Base-by-base conservation (phyloP, 2,113 vertebrate genomes). In the Camelus dromedarius region DNA sequence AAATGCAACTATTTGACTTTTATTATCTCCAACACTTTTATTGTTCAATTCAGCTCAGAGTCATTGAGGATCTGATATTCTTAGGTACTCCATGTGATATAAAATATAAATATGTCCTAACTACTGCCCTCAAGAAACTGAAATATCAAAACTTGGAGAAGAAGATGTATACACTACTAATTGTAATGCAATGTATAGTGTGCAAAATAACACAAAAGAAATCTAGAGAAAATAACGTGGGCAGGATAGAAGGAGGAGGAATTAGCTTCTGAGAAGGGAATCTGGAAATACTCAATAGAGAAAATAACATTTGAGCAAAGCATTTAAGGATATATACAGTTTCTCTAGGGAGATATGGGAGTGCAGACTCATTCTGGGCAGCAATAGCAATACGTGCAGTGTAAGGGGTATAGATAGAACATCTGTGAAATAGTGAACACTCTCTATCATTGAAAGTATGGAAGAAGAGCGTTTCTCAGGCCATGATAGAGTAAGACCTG, bases 1-100 rank as follows among this genome's bases (percentile, higher is more conserved):
- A 96, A 96, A 87, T 93, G n/a, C 38, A 92, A 64, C 28, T 81
- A 80, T 79, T 83, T 94, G 93, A 91, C 56, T 96, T 95, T 82
- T 97, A 93, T 58, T 62, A 80, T 85, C 48, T 83, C 46, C 19
- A 89, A 87, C 16, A 81, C 93, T 94, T 96, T 79, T 95, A 80
- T 84, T 93, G 58, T 95, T 95, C 79, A 80, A 50, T 92, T 89
- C 35, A 92, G 22, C 35, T 86, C 35, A 64, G 26, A 89, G 81
- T 56, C 52, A 89, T 35, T 80, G 30, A 90, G 52, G 35, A 52
- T 38, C 30, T 86, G 86, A 35, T 69, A 67, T 88, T 75, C 92
- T 58, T 77, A 67, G 30, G 46, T 82, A 87, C 12, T 91, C 30
- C 62, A 0, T 56, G 14, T 76, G 48, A 80, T 81, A 75, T 58